Base-by-base conservation (phyloP, 2,888 invertebrate species). In the Cetonia aurata region DNA sequence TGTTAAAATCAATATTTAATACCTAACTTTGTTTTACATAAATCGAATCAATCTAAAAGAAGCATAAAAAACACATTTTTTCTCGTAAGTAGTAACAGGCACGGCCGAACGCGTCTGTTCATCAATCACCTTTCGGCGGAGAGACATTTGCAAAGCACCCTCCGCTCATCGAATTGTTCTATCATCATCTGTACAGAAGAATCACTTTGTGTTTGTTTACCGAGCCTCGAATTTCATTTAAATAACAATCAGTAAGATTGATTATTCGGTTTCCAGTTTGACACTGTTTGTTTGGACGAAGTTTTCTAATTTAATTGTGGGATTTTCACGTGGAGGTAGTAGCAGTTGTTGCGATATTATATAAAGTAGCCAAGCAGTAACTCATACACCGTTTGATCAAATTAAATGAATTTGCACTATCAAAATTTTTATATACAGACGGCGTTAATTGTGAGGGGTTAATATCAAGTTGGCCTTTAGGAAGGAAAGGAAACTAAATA, bases 221-320 rank as follows among this genome's bases (percentile, higher is more conserved):
- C n/a, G n/a, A 53, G 53, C 25, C 19, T 53, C 25, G 53, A 53
- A 19, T 53, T 53, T 53, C 53, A 53, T 53, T 53, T 53, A 53
- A 53, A 53, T 53, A 53, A 53, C 53, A 53, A 53, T 53, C 31
- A 31, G 25, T 10, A 6, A 53, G 53, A 53, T 53, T 31, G 53
- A 53, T 53, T 25, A 25, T n/a, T 25, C 53, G 25, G 10, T n/a
- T 10, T 25, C 25, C 12, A 25, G 53, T 53, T 53, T 19, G 31
- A 53, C 31, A 53, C 31, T 19, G n/a, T 52, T 19, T 52, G 2
- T 15, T 17, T 17, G 52, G 15, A 4, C 12, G 15, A 52, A 52
- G 52, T 52, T 17, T 13, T 52, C 19, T 44, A 44, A 44, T 44
- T 44, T 44, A 44, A 44, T 25, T 25, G 25, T 25, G 4, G 25